phyloP scores from a whole-genome alignment of 2,797 vertebrate species.

The Acomys russatus region DNA sequence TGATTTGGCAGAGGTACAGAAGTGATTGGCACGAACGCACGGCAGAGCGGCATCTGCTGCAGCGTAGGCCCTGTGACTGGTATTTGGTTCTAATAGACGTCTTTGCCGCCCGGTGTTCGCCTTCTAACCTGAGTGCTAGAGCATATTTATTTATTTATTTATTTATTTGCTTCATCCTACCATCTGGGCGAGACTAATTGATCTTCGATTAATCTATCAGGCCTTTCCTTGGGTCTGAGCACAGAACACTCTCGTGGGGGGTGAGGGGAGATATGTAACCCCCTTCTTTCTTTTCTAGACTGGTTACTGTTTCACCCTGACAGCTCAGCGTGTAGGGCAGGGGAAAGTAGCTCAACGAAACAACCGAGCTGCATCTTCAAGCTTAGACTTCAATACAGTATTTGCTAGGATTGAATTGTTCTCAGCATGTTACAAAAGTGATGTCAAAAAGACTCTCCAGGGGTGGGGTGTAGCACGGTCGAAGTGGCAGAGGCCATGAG shows the following conservation, averaged over 20 bases:
- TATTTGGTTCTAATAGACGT: slow-evolving; percentile 75
- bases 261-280: neutral
- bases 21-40: slow-evolving; percentile 67
- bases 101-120: slow-evolving; percentile 67
- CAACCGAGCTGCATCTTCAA: slow-evolving; percentile 56
- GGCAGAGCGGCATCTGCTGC: slow-evolving; percentile 69
- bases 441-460: slow-evolving; percentile 48
- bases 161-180: slow-evolving; percentile 53
- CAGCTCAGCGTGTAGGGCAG: slow-evolving; percentile 75
- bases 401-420: slow-evolving; percentile 64
- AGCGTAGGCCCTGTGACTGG: slow-evolving; percentile 60
- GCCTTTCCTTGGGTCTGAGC: slow-evolving; percentile 59
- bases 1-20: slow-evolving; percentile 77
- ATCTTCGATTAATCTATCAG: slow-evolving; percentile 70
- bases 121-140: slow-evolving; percentile 47
- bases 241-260: neutral
- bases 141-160: slow-evolving; percentile 63
- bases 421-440: slow-evolving; percentile 61
- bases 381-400: slow-evolving; percentile 33
- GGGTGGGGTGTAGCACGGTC: neutral
- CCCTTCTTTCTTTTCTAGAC: slow-evolving; percentile 54
- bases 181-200: slow-evolving; percentile 55
- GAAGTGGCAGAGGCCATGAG: neutral
- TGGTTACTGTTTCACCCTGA: slow-evolving; percentile 65
- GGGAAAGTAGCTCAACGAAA: slow-evolving; percentile 77